phyloP scores from a whole-genome alignment of 2,113 vertebrate genomes.

The Phrynocephalus versicolor region DNA sequence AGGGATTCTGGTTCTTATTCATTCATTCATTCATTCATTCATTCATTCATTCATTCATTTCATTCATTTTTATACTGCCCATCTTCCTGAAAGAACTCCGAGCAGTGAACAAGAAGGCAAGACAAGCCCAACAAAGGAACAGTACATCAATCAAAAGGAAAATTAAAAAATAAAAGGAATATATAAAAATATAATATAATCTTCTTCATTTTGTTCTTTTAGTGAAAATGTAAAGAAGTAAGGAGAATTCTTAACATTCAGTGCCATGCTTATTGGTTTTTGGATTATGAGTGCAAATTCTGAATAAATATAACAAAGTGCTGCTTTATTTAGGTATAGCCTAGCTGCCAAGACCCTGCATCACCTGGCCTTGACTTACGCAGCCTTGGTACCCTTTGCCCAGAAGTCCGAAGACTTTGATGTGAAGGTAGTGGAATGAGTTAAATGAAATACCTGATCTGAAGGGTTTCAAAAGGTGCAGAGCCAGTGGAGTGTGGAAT shows the following conservation, averaged over 20 bases:
- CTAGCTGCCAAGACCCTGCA: constrained; percentile 80
- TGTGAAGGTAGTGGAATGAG: constrained; percentile 82
- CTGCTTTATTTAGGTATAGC: constrained; percentile 72
- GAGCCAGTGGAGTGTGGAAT: neutral
- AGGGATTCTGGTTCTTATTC: no score
- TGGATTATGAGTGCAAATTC: neutral
- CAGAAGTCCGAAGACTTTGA: constrained; percentile 85
- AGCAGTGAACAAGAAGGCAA: no score
- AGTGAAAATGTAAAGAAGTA: neutral
- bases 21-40: no score
- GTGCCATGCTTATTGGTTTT: fast-evolving
- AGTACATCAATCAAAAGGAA: no score
- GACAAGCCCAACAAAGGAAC: no score
- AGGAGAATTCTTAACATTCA: neutral
- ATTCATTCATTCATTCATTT: no score
- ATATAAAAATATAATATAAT: no score
- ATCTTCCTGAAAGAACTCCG: no score
- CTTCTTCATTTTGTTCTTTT: neutral
- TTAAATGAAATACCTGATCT: constrained; percentile 17
- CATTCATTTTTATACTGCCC: no score
- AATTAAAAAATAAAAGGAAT: no score
- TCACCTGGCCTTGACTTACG: constrained; percentile 85
- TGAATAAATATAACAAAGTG: neutral
- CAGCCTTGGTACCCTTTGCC: constrained; percentile 79
- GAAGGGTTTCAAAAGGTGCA: neutral